Evolutionary conservation across 2,113 vertebrate genomes (phyloP).

Genomic region (Erinaceus europaeus): DNA sequence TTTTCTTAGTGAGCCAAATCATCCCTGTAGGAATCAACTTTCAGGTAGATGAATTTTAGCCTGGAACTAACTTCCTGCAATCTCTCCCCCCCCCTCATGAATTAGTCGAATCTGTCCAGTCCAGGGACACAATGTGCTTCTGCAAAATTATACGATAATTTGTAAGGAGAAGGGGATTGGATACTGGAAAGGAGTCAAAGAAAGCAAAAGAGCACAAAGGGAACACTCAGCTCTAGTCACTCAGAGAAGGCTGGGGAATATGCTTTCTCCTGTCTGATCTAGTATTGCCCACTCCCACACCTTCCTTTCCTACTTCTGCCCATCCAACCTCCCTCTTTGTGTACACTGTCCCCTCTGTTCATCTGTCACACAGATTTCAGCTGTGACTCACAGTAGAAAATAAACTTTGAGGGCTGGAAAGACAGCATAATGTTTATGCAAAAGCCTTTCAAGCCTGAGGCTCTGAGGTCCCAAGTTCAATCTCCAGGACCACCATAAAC

Average conservation of each 20-base stretch:
- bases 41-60: constrained; percentile 65
- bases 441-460: too few relatives aligned
- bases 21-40: constrained; percentile 44
- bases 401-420: constrained; percentile 28
- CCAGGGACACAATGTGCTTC: constrained; percentile 61
- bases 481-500: too few relatives aligned
- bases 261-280: constrained; percentile 60
- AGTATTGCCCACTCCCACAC: constrained; percentile 46
- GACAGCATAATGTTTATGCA: too few relatives aligned
- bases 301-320: neutral
- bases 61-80: constrained; percentile 62
- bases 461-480: too few relatives aligned
- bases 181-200: constrained; percentile 58
- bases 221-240: constrained; percentile 35
- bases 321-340: neutral
- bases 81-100: constrained; percentile 61
- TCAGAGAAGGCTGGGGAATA: constrained; percentile 44
- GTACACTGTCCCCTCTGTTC: constrained; percentile 64
- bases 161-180: constrained; percentile 61
- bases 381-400: constrained; percentile 43
- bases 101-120: constrained; percentile 62
- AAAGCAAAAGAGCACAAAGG: constrained; percentile 54
- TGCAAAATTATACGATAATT: constrained; percentile 76
- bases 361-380: constrained; percentile 57
- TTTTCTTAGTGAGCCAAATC: constrained; percentile 59